phyloP scores from a whole-genome alignment of 1,140 invertebrate genomes.

The Panagrolaimus sp. region DNA sequence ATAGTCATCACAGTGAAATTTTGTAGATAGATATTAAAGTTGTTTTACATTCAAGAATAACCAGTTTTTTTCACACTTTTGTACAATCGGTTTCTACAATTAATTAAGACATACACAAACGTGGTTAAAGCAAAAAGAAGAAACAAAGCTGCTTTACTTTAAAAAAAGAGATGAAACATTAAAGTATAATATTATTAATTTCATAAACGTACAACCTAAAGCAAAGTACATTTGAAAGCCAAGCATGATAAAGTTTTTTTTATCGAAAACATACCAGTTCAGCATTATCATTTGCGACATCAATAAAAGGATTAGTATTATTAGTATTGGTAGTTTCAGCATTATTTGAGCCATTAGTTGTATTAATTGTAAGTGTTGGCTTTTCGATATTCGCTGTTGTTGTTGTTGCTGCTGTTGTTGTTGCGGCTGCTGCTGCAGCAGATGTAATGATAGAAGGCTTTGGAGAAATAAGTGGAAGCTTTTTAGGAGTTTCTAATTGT shows the following conservation, averaged over 20 bases:
- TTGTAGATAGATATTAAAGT: too few relatives aligned
- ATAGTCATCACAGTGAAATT: too few relatives aligned
- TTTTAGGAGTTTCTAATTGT: background rate
- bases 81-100: too few relatives aligned
- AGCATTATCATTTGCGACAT: constrained; percentile 11
- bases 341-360: background rate
- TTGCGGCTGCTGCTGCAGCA: background rate
- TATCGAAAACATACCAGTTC: constrained; percentile 14
- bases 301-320: constrained; percentile 10
- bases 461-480: background rate
- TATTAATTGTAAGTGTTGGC: background rate
- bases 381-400: background rate
- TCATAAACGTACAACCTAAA: constrained; percentile 15
- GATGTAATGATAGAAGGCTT: background rate
- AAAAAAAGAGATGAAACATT: constrained; percentile 4
- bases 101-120: constrained; percentile 5
- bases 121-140: background rate
- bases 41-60: too few relatives aligned
- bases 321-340: background rate
- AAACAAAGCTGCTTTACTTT: background rate
- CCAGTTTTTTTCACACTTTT: too few relatives aligned
- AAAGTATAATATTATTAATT: background rate
- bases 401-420: background rate
- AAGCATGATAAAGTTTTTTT: background rate
- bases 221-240: background rate